These are phyloP conservation scores for Achroia grisella DNA, from an alignment of 1,140 invertebrate species.

Conservation along the genomic window DNA sequence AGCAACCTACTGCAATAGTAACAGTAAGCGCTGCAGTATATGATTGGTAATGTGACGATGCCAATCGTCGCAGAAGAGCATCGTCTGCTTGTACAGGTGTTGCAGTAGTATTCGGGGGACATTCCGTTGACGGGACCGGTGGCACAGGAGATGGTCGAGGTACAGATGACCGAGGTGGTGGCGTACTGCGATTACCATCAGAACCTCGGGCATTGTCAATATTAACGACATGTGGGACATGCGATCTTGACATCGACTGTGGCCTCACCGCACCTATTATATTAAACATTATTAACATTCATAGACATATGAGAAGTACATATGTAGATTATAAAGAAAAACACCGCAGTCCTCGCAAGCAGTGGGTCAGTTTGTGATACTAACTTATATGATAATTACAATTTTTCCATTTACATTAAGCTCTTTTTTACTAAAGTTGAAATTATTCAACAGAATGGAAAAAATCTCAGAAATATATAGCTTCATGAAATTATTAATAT, in stretches of 20 bases:
- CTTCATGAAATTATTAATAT: too few species aligned
- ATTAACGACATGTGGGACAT: constrained; percentile 68
- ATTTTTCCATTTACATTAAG: too few species aligned
- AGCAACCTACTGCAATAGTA: constrained; percentile 93
- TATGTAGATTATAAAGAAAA: too few species aligned
- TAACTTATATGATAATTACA: too few species aligned
- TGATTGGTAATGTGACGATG: constrained; percentile 86
- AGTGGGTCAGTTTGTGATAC: too few species aligned
- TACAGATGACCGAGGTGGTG: constrained; percentile 52
- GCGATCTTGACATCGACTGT: constrained; percentile 78
- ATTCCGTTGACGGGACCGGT: constrained; percentile 77
- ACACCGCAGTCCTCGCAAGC: too few species aligned
- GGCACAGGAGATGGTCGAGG: constrained; percentile 38
- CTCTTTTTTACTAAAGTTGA: too few species aligned
- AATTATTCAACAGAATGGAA: too few species aligned
- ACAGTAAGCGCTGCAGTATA: constrained; percentile 94
- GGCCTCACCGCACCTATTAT: constrained; percentile 79
- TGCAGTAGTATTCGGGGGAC: constrained; percentile 77
- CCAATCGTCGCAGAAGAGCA: constrained; percentile 81
- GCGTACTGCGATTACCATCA: constrained; percentile 54
- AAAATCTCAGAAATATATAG: too few species aligned
- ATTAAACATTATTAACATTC: not conserved
- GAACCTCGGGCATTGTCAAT: constrained; percentile 35
- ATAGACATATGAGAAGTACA: too few species aligned
- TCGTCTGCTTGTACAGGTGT: constrained; percentile 72